A percentile compares a stretch with the other conserved stretches of the same genome.
phyloP scores from a whole-genome alignment of 2,888 invertebrate species.

The Idaea biselata region DNA sequence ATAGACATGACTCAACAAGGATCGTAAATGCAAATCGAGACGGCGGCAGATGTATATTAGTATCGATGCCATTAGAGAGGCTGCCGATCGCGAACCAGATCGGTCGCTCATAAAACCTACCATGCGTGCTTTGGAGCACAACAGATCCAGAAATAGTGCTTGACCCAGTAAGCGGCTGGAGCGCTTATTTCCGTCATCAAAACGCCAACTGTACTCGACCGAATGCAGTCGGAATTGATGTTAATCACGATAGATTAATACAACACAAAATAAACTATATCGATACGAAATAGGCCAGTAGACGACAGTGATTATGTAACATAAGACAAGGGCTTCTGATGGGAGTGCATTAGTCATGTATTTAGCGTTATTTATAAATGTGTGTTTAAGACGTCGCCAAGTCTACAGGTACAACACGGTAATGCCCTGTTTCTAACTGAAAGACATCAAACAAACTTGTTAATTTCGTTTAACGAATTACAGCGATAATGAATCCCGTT shows the following conservation, averaged over 20 bases:
- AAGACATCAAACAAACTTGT: background rate
- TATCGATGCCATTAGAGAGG: conserved; percentile 19
- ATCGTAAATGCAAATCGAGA: conserved; percentile 25
- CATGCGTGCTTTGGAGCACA: conserved; percentile 66
- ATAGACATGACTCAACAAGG: background rate
- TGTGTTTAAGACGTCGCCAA: conserved; percentile 6
- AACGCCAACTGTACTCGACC: conserved; percentile 44
- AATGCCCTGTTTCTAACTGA: background rate
- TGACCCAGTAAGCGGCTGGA: conserved; percentile 77
- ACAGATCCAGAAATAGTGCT: conserved; percentile 73
- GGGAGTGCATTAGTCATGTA: conserved; percentile 16
- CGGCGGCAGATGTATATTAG: conserved; percentile 36
- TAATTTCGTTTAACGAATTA: background rate
- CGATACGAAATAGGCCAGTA: conserved; percentile 18
- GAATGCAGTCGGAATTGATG: conserved; percentile 45
- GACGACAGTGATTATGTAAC: conserved; percentile 22
- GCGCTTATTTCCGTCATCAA: conserved; percentile 78
- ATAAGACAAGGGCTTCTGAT: conserved; percentile 14
- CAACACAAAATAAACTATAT: conserved; percentile 29
- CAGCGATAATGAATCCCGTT: background rate
- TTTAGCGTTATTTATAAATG: conserved; percentile 19
- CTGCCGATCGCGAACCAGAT: conserved; percentile 36
- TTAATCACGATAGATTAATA: conserved; percentile 50
- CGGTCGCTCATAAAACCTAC: conserved; percentile 57
- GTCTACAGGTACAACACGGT: background rate